These are phyloP conservation scores for Anoplopoma fimbria DNA, from an alignment of 2,113 vertebrate species.

Conservation along the genomic window DNA sequence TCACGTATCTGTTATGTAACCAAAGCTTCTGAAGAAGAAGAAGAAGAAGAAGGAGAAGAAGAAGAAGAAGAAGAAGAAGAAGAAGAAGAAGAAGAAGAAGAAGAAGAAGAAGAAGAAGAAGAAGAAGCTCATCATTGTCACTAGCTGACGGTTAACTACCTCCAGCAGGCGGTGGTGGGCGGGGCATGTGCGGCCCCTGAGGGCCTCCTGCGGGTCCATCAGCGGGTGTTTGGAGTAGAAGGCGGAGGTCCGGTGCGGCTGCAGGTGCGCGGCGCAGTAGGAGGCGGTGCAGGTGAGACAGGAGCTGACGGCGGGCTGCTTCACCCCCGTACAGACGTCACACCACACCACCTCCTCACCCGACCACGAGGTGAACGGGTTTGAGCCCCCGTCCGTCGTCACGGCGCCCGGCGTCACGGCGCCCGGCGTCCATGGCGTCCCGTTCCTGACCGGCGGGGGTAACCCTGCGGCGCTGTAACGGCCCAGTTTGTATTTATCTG, in stretches of 20 bases:
- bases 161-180: slow-evolving; percentile 80
- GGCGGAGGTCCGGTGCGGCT: slow-evolving; percentile 65
- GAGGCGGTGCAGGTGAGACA: slow-evolving; percentile 85
- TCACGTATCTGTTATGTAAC: too few relatives aligned
- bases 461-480: slow-evolving; percentile 54
- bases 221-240: slow-evolving; percentile 82
- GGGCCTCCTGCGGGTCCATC: slow-evolving; percentile 79
- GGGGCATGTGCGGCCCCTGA: slow-evolving; percentile 78
- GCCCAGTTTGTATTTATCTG: slow-evolving; percentile 77
- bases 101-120: too few relatives aligned
- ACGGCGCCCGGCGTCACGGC: too few relatives aligned
- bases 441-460: fast-evolving
- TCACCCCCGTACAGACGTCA: slow-evolving; percentile 82
- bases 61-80: too few relatives aligned
- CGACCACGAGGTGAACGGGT: too few relatives aligned
- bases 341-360: slow-evolving; percentile 68
- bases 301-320: slow-evolving; percentile 77
- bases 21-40: too few relatives aligned
- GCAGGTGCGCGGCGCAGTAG: slow-evolving; percentile 79
- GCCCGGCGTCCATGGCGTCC: too few relatives aligned
- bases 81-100: too few relatives aligned
- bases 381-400: too few relatives aligned
- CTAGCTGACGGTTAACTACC: too few relatives aligned
- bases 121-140: too few relatives aligned
- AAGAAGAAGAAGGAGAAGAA: too few relatives aligned